Base-by-base conservation (phyloP, 2,888 invertebrate genomes). In the Pristionchus arcanus region DNA sequence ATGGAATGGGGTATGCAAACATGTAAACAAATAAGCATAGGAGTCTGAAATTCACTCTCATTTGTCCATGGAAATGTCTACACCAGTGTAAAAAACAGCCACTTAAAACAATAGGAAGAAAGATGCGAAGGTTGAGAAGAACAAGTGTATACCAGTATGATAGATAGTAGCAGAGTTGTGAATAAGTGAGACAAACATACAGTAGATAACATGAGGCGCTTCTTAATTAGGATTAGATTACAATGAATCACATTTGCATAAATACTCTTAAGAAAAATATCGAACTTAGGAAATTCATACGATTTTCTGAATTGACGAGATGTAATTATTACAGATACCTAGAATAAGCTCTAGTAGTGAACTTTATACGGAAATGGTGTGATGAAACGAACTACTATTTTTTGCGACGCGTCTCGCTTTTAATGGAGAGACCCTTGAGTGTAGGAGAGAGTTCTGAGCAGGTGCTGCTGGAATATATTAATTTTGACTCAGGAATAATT, bases 401-500 rank as follows among this genome's bases (percentile, higher is more conserved):
- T 55, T 88, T 88, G 21, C 87, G 87, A 11, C 87, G 71, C 11
- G 87, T 88, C 21, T 88, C 74, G 49, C 74, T 74, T 31, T 88
- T 88, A 15, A 88, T 34, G 9, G 87, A 88, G 31, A 88, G 37
- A 11, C 87, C 87, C 34, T 74, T 88, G n/a, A 88, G 55, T 5
- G 87, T 74, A 4, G 87, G 87, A 21, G 87, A 88, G 31, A 88
- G 74, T n/a, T 88, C 87, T n/a, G 87, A 55, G 55, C 71, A 71
- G 74, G 37, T 88, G 34, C 74, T 88, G 25, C 87, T 88, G 87
- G 53, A 88, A 88, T 63, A 31, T 21, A 11, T 21, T 53, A 31
- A 59, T 59, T 55, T 49, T 49, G 42, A 49, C 42, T 49, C 42
- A 49, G 42, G 42, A n/a, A 81, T 16, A 34, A 4, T 71, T 28